Conservation (phyloP, 2,113 vertebrate species). For the Craseonycteris thonglongyai region DNA sequence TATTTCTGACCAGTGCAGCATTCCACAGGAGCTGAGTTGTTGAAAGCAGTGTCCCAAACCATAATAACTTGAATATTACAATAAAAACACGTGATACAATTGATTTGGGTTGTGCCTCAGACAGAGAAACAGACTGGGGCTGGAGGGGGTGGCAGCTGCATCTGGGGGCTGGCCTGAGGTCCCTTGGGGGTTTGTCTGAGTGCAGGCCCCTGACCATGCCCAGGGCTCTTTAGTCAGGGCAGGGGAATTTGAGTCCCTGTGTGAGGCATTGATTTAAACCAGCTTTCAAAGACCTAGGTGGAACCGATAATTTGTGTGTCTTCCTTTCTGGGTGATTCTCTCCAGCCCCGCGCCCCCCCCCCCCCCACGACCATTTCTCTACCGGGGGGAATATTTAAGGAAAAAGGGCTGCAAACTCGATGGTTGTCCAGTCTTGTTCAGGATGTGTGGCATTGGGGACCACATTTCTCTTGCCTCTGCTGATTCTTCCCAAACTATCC, state of each 20-base stretch:
- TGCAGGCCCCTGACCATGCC: neutral
- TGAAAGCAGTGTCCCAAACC: neutral
- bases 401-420: neutral
- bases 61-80: neutral
- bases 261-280: neutral
- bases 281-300: neutral
- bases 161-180: neutral
- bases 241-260: neutral
- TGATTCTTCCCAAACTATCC: constrained; percentile 45
- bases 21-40: constrained; percentile 12
- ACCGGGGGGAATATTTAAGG: neutral
- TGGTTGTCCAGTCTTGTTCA: neutral
- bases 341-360: no score
- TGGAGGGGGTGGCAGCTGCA: neutral
- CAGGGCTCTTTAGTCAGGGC: neutral
- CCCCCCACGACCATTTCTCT: neutral
- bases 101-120: neutral
- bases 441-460: constrained; percentile 40
- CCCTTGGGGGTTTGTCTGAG: neutral
- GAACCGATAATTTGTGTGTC: neutral
- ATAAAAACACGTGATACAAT: neutral
- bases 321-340: neutral
- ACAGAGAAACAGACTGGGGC: neutral
- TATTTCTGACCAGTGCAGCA: constrained; percentile 33
- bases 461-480: neutral